A percentile compares a stretch with the other conserved stretches of the same genome.
These are phyloP conservation scores for Callorhinus ursinus DNA, from an alignment of 2,113 vertebrate genomes.

Conservation along the genomic window DNA sequence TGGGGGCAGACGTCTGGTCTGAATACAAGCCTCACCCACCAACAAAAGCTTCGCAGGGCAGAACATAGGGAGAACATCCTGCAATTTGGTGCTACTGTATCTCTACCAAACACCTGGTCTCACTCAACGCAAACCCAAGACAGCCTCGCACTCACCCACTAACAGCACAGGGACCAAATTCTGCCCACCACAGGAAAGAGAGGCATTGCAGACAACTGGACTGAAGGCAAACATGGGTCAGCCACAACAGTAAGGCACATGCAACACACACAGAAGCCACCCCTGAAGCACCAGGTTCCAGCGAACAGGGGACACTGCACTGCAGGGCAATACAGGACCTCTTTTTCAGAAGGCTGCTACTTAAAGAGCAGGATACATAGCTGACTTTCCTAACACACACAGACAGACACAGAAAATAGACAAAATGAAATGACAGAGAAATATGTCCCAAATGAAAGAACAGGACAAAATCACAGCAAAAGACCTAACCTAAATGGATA, in stretches of 20 bases:
- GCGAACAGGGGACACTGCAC: background rate
- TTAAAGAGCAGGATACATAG: background rate
- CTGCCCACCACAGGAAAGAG: background rate
- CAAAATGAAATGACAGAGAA: background rate
- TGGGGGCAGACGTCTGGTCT: background rate
- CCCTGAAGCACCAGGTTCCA: background rate
- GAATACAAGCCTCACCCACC: background rate
- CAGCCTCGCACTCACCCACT: background rate
- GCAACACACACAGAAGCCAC: background rate
- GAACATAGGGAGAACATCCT: background rate
- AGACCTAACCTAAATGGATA: background rate
- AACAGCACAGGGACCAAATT: background rate
- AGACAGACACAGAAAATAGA: background rate
- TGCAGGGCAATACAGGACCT: background rate
- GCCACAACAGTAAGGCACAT: background rate
- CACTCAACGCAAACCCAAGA: background rate
- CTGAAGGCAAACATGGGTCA: background rate
- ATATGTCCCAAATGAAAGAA: background rate
- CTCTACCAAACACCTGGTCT: background rate
- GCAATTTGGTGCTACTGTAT: background rate
- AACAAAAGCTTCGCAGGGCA: background rate
- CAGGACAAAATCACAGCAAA: background rate
- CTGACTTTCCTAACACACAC: background rate
- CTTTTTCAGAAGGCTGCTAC: background rate
- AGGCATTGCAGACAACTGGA: background rate